Conservation (phyloP, 2,113 vertebrate species). For the Thunnus maccoyii region DNA sequence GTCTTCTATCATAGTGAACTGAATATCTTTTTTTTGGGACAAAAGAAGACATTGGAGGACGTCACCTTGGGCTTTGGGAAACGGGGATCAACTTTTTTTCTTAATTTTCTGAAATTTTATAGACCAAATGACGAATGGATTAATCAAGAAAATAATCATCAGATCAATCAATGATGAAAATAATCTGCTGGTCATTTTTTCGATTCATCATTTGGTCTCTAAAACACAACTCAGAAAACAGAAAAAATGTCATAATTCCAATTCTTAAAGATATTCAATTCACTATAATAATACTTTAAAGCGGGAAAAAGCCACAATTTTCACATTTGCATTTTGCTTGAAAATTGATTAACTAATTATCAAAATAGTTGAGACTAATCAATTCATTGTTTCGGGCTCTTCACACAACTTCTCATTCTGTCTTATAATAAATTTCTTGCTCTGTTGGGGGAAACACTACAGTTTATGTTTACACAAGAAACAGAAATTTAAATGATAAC, state of each 20-base stretch:
- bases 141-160: too few species aligned
- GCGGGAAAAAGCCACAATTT: neutral
- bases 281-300: neutral
- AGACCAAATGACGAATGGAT: too few species aligned
- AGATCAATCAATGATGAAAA: too few species aligned
- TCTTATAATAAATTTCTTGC: neutral
- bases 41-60: too few species aligned
- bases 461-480: slow-evolving; percentile 43
- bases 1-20: too few species aligned
- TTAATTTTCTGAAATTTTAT: too few species aligned
- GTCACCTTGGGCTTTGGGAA: too few species aligned
- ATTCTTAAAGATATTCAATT: neutral
- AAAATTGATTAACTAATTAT: neutral
- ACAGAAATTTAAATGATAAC: slow-evolving; percentile 8
- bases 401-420: neutral
- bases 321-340: neutral
- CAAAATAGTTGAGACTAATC: neutral
- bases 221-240: slow-evolving; percentile 1
- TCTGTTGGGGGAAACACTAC: slow-evolving; percentile 24
- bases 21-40: too few species aligned
- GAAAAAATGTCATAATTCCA: neutral
- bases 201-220: neutral
- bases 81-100: too few species aligned
- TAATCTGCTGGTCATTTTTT: neutral
- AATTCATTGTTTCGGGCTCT: neutral